phyloP scores from a whole-genome alignment of 2,113 vertebrate genomes.

The Mirza zaza region DNA sequence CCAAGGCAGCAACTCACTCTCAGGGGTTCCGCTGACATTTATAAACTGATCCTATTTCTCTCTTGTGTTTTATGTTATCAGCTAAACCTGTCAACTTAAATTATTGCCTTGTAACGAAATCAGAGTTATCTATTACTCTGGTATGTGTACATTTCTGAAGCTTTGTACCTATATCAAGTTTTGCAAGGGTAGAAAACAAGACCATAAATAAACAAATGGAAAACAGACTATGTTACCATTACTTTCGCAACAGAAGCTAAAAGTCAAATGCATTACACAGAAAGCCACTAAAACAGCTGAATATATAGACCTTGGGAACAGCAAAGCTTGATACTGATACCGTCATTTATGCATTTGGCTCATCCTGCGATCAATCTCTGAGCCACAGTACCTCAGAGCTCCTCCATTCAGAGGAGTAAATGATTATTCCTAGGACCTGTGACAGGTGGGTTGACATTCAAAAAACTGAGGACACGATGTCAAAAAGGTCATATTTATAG shows the following conservation, averaged over 20 bases:
- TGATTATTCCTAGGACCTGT: constrained; percentile 33
- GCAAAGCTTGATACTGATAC: background rate
- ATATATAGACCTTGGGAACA: constrained; percentile 59
- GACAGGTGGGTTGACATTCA: background rate
- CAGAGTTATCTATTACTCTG: constrained; percentile 83
- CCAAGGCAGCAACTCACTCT: constrained; percentile 78
- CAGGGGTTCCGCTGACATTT: constrained; percentile 83
- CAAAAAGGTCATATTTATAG: constrained; percentile 57
- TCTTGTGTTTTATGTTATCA: constrained; percentile 84
- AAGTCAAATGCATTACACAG: constrained; percentile 9
- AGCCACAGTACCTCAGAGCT: background rate
- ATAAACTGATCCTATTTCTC: constrained; percentile 83
- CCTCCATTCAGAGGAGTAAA: constrained; percentile 42
- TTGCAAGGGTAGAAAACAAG: constrained; percentile 78
- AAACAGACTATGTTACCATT: constrained; percentile 69
- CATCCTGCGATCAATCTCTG: constrained; percentile 40
- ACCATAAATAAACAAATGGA: constrained; percentile 82
- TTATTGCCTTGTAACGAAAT: constrained; percentile 85
- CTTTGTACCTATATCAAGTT: constrained; percentile 78
- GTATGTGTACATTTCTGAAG: constrained; percentile 75
- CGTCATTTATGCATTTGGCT: constrained; percentile 8
- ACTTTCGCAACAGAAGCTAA: constrained; percentile 52
- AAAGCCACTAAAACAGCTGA: constrained; percentile 50
- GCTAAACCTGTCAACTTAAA: constrained; percentile 85
- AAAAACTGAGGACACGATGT: constrained; percentile 41